These are phyloP conservation scores for Sphaeramia orbicularis DNA, from an alignment of 2,797 vertebrate genomes.

Conservation along the genomic window DNA sequence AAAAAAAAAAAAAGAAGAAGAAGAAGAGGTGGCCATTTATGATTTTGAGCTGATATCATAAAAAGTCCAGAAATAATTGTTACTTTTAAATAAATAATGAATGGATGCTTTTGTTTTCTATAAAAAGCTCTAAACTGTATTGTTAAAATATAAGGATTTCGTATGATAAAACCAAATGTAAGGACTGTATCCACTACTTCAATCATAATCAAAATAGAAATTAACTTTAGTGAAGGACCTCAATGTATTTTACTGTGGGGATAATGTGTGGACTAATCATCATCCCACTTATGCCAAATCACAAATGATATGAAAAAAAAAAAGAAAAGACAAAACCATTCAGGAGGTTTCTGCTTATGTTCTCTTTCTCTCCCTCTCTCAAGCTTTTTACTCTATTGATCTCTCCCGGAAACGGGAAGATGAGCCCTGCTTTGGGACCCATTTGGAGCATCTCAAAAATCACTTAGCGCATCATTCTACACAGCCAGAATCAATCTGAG, in stretches of 20 bases:
- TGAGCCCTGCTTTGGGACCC: conserved; percentile 84
- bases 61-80: background rate
- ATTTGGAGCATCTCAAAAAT: conserved; percentile 87
- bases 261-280: conserved; percentile 11
- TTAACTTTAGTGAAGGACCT: background rate
- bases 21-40: background rate
- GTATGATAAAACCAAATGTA: background rate
- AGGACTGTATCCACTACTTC: conserved; percentile 7
- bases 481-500: conserved; percentile 79
- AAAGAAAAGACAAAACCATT: conserved; percentile 32
- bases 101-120: background rate
- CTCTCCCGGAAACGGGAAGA: conserved; percentile 84
- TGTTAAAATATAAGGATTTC: background rate
- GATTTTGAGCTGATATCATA: background rate
- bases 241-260: background rate
- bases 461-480: conserved; percentile 81
- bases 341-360: conserved; percentile 30
- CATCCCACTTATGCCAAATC: conserved; percentile 19
- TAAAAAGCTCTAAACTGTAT: background rate
- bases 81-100: background rate
- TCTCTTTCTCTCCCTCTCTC: conserved; percentile 20
- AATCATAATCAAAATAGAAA: conserved; percentile 1
- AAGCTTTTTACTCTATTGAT: conserved; percentile 85
- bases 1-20: too few species aligned
- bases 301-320: conserved; percentile 14